Conservation (phyloP, 2,797 vertebrate species). For the Margarornis squamiger region DNA sequence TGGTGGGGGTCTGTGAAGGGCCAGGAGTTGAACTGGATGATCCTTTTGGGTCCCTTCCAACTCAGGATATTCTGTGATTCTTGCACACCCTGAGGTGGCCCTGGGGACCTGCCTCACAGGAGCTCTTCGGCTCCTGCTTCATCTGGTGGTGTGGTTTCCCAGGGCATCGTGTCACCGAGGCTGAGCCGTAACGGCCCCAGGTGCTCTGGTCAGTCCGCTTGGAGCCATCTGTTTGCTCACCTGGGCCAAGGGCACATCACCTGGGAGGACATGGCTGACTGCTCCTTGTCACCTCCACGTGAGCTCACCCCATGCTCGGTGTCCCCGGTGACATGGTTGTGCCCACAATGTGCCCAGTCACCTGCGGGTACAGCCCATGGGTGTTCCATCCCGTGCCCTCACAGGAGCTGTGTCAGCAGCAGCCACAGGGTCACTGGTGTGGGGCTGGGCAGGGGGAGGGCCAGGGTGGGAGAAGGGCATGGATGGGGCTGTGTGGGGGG, state of each 20-base stretch:
- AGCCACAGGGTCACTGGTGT: background rate
- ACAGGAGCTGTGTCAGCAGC: background rate
- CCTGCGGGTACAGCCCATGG: accelerated
- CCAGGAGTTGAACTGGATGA: background rate
- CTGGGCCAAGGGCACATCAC: accelerated
- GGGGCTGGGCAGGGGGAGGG: background rate
- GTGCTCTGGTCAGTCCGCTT: background rate
- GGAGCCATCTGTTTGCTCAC: background rate
- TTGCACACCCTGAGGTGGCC: background rate
- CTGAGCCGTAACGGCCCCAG: background rate
- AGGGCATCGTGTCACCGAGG: background rate
- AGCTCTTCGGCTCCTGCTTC: background rate
- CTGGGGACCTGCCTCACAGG: background rate
- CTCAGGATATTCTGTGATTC: background rate
- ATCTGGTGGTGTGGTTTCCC: background rate
- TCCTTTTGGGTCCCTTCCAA: background rate
- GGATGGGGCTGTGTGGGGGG: too few relatives aligned
- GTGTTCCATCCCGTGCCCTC: background rate
- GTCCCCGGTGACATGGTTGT: accelerated
- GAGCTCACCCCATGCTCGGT: accelerated
- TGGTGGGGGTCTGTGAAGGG: background rate
- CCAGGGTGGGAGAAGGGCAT: too few relatives aligned
- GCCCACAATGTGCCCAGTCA: accelerated
- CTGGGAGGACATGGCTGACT: accelerated
- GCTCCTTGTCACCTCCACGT: background rate